Base-by-base conservation (phyloP, 1,140 invertebrate genomes). In the Pectinophora gossypiella region DNA sequence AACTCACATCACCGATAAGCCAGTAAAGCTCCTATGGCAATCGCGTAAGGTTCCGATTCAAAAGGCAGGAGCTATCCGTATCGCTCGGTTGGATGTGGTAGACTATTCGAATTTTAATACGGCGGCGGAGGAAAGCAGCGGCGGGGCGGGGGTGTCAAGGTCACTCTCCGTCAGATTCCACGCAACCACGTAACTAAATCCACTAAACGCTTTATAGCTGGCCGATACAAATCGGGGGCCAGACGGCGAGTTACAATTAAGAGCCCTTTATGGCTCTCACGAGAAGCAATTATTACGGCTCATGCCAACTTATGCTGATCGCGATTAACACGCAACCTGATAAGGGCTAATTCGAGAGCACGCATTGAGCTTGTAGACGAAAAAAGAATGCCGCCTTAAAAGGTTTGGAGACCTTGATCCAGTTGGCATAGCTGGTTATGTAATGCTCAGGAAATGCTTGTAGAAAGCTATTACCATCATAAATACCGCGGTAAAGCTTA, bases 81-180 rank as follows among this genome's bases (percentile, higher is more conserved):
- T 79, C 65, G 63, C 51, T 59, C 78, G 68, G 71, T 68, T 64
- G 62, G 60, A 67, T 66, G 53, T 49, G 40, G 67, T 27, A 72
- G 66, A 76, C 74, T 79, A 75, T 68, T 82, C 72, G 69, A 77
- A 80, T 76, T 79, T 79, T 75, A 72, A 82, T 74, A 75, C 72
- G 51, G 40, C 55, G 62, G 57, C 52, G 58, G 59, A 60, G 66
- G 70, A 42, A 55, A 56, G 47, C 21, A 21, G 59, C 38, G 58
- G 27, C 27, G 61, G 59, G 69, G 70, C 56, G 64, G 65, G 69
- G 62, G 66, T 52, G 57, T 58, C 80, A 86, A 84, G 83, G 83
- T 84, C 78, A 72, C 56, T 82, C 72, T 80, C 68, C 52, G 69
- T 64, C 42, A 44, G 58, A 69, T 51, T 74, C 75, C 83, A 84